These are phyloP conservation scores for Eurytoma californica DNA, from an alignment of 2,888 invertebrate genomes.

Conservation along the genomic window DNA sequence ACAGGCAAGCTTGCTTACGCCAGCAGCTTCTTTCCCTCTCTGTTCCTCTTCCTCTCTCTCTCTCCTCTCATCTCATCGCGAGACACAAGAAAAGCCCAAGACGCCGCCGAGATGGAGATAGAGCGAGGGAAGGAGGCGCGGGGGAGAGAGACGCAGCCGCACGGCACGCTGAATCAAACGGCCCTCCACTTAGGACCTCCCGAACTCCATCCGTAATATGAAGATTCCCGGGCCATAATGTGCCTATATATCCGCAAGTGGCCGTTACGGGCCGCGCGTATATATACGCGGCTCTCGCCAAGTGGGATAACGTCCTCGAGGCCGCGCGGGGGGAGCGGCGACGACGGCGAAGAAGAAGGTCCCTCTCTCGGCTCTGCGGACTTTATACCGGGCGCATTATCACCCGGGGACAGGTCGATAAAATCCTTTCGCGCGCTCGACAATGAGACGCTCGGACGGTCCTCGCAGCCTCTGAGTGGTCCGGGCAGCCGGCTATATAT, in stretches of 20 bases:
- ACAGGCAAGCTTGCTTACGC: slow-evolving; percentile 52
- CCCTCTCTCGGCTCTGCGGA: slow-evolving; percentile 1
- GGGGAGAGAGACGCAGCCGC: slow-evolving; percentile 2
- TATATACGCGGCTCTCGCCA: background rate
- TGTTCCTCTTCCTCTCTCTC: slow-evolving; percentile 1
- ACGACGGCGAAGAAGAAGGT: background rate
- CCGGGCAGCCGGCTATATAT: background rate
- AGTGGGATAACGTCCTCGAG: no score
- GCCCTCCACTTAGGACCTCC: slow-evolving; percentile 32
- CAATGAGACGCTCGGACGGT: slow-evolving; percentile 48
- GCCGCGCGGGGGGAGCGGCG: no score
- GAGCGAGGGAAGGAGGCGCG: slow-evolving; percentile 12
- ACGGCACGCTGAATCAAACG: slow-evolving; percentile 50
- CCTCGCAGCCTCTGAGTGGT: slow-evolving; percentile 14
- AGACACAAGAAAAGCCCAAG: slow-evolving; percentile 46
- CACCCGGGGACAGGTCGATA: slow-evolving; percentile 64
- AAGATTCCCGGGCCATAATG: slow-evolving; percentile 53
- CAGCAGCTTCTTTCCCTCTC: slow-evolving; percentile 40
- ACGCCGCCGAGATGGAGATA: slow-evolving; percentile 2
- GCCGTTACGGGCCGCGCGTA: slow-evolving; percentile 34
- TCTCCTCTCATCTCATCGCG: slow-evolving; percentile 21
- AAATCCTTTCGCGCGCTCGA: slow-evolving; percentile 62
- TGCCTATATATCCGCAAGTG: slow-evolving; percentile 50
- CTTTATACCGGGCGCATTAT: slow-evolving; percentile 52
- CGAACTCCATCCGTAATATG: slow-evolving; percentile 47